phyloP scores from a whole-genome alignment of 2,888 invertebrate genomes.

The Chrysopilus asiliformis region DNA sequence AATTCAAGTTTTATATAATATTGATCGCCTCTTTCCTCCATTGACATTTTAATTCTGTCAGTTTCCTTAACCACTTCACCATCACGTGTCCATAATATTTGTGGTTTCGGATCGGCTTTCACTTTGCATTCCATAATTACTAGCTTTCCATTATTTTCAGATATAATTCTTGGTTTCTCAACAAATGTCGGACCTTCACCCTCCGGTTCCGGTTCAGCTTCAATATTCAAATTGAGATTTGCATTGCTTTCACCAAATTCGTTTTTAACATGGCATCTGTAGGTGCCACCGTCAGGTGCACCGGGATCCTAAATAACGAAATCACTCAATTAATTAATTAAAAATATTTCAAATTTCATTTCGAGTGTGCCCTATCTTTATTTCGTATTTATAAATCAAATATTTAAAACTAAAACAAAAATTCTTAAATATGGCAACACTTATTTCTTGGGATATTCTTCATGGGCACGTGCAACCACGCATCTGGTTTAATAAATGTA shows the following conservation, averaged over 20 bases:
- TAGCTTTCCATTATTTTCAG: slow-evolving; percentile 67
- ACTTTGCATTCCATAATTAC: slow-evolving; percentile 82
- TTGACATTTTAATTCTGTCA: slow-evolving; percentile 63
- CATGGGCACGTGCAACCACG: too few relatives aligned
- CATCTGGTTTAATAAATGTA: too few relatives aligned
- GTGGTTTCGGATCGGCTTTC: slow-evolving; percentile 67
- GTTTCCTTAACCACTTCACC: slow-evolving; percentile 66
- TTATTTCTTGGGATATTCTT: too few relatives aligned
- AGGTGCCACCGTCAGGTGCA: slow-evolving; percentile 70
- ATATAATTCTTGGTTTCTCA: slow-evolving; percentile 77
- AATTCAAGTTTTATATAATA: slow-evolving; percentile 80
- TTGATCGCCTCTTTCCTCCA: slow-evolving; percentile 64
- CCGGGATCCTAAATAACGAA: slow-evolving; percentile 63
- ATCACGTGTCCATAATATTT: slow-evolving; percentile 71
- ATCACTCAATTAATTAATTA: too few relatives aligned
- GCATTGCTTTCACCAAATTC: slow-evolving; percentile 95
- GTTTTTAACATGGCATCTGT: slow-evolving; percentile 89
- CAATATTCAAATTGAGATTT: slow-evolving; percentile 91
- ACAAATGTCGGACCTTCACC: slow-evolving; percentile 91
- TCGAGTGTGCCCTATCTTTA: too few relatives aligned
- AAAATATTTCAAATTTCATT: too few relatives aligned
- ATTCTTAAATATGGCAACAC: too few relatives aligned
- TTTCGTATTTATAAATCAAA: too few relatives aligned
- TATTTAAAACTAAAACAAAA: too few relatives aligned
- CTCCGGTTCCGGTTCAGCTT: slow-evolving; percentile 88